Percentiles rank a stretch among this genome's conserved stretches.
Evolutionary conservation across 1,140 invertebrate genomes (phyloP).

Genomic region (Lasaia peninsularis): DNA sequence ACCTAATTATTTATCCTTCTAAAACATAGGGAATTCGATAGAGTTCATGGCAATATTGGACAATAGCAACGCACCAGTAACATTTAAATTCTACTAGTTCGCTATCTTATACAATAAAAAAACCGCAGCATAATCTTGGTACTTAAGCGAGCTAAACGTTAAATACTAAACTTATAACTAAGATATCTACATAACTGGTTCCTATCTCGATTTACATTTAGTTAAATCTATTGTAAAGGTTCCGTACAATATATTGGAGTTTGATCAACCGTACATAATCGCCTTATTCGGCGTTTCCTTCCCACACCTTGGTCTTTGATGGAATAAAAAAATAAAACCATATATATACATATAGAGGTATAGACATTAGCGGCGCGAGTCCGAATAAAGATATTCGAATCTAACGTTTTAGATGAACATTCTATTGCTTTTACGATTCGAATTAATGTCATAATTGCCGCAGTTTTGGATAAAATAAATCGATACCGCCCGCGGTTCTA

Average conservation of each 20-base stretch:
- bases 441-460: conserved; percentile 76
- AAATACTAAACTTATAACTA: conserved; percentile 49
- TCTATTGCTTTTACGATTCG: conserved; percentile 66
- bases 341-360: conserved; percentile 28
- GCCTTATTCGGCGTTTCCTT: conserved; percentile 60
- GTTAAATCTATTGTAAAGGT: conserved; percentile 37
- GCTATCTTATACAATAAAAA: neutral
- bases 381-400: conserved; percentile 67
- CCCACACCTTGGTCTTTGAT: conserved; percentile 62
- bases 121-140: neutral
- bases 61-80: neutral
- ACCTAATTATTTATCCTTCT: too few relatives aligned
- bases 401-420: conserved; percentile 67
- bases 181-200: conserved; percentile 54
- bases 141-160: conserved; percentile 29
- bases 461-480: conserved; percentile 74
- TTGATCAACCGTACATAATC: conserved; percentile 50
- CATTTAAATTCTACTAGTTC: neutral
- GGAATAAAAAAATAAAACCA: conserved; percentile 41
- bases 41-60: too few relatives aligned
- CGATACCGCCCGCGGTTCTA: conserved; percentile 69
- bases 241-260: conserved; percentile 58
- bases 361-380: conserved; percentile 52
- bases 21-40: too few relatives aligned
- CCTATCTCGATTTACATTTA: conserved; percentile 30